Conservation (phyloP, 1,140 invertebrate genomes). For the Druon quercuslanigerum region DNA sequence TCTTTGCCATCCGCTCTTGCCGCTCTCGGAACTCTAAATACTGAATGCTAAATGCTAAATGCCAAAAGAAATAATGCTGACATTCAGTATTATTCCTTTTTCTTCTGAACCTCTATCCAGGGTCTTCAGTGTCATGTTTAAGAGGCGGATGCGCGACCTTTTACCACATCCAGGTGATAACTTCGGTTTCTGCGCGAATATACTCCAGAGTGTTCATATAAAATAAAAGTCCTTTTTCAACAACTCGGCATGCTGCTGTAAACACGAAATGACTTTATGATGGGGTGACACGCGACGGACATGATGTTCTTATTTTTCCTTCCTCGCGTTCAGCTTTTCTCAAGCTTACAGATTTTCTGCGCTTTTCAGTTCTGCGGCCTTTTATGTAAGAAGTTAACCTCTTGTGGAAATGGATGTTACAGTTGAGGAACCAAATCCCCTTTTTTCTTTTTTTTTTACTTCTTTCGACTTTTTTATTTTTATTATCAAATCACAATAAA, state of each 20-base stretch:
- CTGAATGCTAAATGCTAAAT: slow-evolving; percentile 44
- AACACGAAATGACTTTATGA: slow-evolving; percentile 45
- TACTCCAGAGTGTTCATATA: slow-evolving; percentile 40
- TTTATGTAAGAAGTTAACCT: background rate
- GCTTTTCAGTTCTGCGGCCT: background rate
- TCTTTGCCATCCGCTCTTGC: background rate
- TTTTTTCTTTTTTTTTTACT: too few species aligned
- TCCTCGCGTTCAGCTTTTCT: background rate
- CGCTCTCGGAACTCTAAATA: slow-evolving; percentile 36
- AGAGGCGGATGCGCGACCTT: slow-evolving; percentile 50
- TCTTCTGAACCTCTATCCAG: slow-evolving; percentile 44
- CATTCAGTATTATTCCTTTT: slow-evolving; percentile 57
- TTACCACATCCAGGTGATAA: slow-evolving; percentile 38
- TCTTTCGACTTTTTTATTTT: too few species aligned
- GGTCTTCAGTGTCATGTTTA: slow-evolving; percentile 57
- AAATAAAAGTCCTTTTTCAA: slow-evolving; percentile 27
- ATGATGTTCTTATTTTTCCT: slow-evolving; percentile 21
- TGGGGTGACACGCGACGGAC: slow-evolving; percentile 37
- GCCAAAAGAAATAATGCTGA: slow-evolving; percentile 42
- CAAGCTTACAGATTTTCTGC: background rate
- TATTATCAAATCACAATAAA: too few species aligned
- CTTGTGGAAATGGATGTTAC: too few species aligned
- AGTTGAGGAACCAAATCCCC: too few species aligned
- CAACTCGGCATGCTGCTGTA: slow-evolving; percentile 44
- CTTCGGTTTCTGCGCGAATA: slow-evolving; percentile 50